phyloP scores from a whole-genome alignment of 2,113 vertebrate genomes.

The Sebastes fasciatus region DNA sequence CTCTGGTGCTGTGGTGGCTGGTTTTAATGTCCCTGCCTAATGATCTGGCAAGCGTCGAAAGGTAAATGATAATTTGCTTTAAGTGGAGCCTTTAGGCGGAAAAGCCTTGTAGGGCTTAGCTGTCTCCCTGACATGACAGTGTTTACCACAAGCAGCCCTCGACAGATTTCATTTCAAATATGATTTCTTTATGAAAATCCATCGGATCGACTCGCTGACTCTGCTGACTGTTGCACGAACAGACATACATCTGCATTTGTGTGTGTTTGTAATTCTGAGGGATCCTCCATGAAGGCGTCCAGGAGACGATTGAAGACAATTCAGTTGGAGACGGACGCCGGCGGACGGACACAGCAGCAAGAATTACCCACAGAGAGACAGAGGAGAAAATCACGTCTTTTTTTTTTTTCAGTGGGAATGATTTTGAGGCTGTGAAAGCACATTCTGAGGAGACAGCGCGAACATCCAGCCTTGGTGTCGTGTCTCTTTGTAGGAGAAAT shows the following conservation, averaged over 20 bases:
- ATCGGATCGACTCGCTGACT: slow-evolving; percentile 28
- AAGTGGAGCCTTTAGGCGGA: slow-evolving; percentile 86
- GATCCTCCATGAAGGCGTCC: slow-evolving; percentile 64
- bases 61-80: slow-evolving; percentile 88
- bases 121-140: slow-evolving; percentile 72
- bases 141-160: slow-evolving; percentile 69
- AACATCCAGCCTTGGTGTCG: slow-evolving; percentile 73
- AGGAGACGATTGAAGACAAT: slow-evolving; percentile 70
- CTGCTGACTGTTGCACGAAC: slow-evolving; percentile 43
- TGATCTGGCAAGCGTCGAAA: slow-evolving; percentile 87
- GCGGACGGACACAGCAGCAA: slow-evolving; percentile 57
- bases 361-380: slow-evolving; percentile 60
- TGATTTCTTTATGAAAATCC: slow-evolving; percentile 69
- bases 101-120: slow-evolving; percentile 81
- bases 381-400: slow-evolving; percentile 49
- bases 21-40: slow-evolving; percentile 89
- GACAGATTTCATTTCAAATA: slow-evolving; percentile 80
- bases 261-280: slow-evolving; percentile 53
- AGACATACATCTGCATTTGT: slow-evolving; percentile 49
- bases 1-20: slow-evolving; percentile 84
- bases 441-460: slow-evolving; percentile 73
- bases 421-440: slow-evolving; percentile 72
- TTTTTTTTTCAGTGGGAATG: slow-evolving; percentile 28
- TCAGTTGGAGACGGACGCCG: slow-evolving; percentile 64
- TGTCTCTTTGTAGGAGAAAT: slow-evolving; percentile 78